These are phyloP conservation scores for Euplagia quadripunctaria DNA, from an alignment of 2,888 invertebrate genomes.

Conservation along the genomic window DNA sequence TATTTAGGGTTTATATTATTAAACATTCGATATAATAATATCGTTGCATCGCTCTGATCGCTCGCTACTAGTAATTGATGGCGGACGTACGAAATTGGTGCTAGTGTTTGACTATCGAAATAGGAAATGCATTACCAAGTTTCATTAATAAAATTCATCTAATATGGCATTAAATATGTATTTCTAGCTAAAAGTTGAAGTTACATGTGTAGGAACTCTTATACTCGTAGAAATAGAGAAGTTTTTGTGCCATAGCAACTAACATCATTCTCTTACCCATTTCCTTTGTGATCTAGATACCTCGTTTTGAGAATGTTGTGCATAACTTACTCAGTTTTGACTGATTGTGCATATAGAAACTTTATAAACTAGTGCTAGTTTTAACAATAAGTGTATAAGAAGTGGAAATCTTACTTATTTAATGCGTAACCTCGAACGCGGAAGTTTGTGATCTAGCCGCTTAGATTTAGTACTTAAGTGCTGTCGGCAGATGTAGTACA, in stretches of 20 bases:
- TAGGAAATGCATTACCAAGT: slow-evolving; percentile 32
- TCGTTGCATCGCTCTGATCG: no score
- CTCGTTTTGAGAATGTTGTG: slow-evolving; percentile 57
- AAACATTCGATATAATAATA: no score
- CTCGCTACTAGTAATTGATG: background rate
- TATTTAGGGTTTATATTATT: no score
- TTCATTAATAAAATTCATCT: background rate
- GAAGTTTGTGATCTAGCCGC: slow-evolving; percentile 65
- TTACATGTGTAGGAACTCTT: slow-evolving; percentile 12
- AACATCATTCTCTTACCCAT: slow-evolving; percentile 68
- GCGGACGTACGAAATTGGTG: slow-evolving; percentile 29
- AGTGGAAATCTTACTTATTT: slow-evolving; percentile 42
- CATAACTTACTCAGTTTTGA: slow-evolving; percentile 45
- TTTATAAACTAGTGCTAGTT: slow-evolving; percentile 21
- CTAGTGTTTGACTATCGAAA: slow-evolving; percentile 33
- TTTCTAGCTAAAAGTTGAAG: slow-evolving; percentile 17
- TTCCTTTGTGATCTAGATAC: slow-evolving; percentile 85
- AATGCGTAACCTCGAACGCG: slow-evolving; percentile 68
- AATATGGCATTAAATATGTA: slow-evolving; percentile 17
- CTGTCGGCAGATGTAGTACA: slow-evolving; percentile 32
- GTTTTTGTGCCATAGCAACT: slow-evolving; percentile 70
- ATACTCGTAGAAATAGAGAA: slow-evolving; percentile 35
- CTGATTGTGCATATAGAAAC: slow-evolving; percentile 29
- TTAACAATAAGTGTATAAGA: slow-evolving; percentile 29
- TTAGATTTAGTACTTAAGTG: slow-evolving; percentile 44